Conservation (phyloP, 2,888 invertebrate species). For the Agrypnus murinus region DNA sequence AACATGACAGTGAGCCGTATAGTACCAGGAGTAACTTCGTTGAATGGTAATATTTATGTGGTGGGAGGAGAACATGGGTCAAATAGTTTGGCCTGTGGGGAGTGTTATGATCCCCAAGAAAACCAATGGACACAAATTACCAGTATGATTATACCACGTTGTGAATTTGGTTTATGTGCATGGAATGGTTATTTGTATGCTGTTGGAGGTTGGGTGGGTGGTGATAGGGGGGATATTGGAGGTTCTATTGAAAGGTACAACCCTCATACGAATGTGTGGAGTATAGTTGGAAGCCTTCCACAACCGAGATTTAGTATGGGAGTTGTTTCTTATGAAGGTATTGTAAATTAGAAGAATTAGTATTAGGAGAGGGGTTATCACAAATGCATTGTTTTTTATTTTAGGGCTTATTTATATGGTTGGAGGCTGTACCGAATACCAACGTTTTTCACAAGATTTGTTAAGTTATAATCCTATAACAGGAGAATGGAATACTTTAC, state of each 20-base stretch:
- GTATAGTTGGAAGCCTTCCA: constrained; percentile 84
- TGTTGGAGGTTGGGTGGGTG: constrained; percentile 95
- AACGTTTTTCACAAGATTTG: constrained; percentile 86
- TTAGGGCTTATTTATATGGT: constrained; percentile 90
- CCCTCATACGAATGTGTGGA: constrained; percentile 86
- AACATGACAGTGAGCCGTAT: constrained; percentile 91
- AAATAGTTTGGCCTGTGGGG: constrained; percentile 91
- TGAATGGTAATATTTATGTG: constrained; percentile 91
- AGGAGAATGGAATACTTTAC: constrained; percentile 84
- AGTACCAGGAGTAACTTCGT: constrained; percentile 87
- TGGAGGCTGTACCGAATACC: constrained; percentile 89
- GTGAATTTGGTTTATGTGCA: constrained; percentile 92
- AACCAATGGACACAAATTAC: constrained; percentile 69
- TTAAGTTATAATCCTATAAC: constrained; percentile 88
- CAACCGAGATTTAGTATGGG: constrained; percentile 95
- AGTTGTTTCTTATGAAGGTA: constrained; percentile 87
- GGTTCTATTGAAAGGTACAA: constrained; percentile 92
- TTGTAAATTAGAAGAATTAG: constrained; percentile 14
- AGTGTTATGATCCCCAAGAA: constrained; percentile 81
- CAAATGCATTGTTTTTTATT: too few species aligned
- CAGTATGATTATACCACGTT: constrained; percentile 88
- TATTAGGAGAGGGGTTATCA: background rate
- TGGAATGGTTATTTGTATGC: constrained; percentile 89
- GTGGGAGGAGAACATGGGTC: constrained; percentile 94
- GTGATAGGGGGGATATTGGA: constrained; percentile 92